phyloP scores from a whole-genome alignment of 2,888 invertebrate genomes.

The Leuctra nigra region DNA sequence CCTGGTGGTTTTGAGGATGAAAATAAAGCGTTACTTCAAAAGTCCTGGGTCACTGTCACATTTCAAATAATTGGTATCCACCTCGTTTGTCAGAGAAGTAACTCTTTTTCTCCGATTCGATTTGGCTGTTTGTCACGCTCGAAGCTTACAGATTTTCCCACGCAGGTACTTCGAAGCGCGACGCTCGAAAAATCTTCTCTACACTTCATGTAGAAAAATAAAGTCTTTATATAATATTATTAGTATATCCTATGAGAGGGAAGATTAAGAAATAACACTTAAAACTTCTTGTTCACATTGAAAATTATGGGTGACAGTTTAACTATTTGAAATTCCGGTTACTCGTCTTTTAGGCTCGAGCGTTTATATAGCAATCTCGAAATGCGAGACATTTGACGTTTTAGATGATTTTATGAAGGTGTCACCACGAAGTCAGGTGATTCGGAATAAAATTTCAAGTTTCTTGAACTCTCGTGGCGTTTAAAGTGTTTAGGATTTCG shows the following conservation, averaged over 20 bases:
- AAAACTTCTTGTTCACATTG: conserved; percentile 8
- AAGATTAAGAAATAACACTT: conserved; percentile 14
- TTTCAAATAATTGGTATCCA: conserved; percentile 7
- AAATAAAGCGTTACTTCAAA: not conserved
- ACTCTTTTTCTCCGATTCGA: conserved; percentile 16
- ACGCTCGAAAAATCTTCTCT: not conserved
- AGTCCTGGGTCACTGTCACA: not conserved
- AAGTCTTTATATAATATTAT: conserved; percentile 4
- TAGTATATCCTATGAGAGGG: no score
- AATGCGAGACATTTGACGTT: not conserved
- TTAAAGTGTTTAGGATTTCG: no score
- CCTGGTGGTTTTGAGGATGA: not conserved
- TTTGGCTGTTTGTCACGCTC: conserved; percentile 23
- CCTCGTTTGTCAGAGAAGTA: conserved; percentile 12
- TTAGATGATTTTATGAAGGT: conserved; percentile 11
- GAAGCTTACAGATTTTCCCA: conserved; percentile 16
- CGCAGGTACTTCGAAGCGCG: conserved; percentile 8
- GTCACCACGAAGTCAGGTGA: no score
- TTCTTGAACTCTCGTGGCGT: no score
- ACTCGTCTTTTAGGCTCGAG: conserved; percentile 1
- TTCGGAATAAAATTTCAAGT: no score
- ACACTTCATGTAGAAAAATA: conserved; percentile 2
- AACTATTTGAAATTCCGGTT: conserved; percentile 7
- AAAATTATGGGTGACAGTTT: conserved; percentile 9
- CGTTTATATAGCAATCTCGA: not conserved